phyloP scores from a whole-genome alignment of 1,140 invertebrate species.

The Sinella curviseta region DNA sequence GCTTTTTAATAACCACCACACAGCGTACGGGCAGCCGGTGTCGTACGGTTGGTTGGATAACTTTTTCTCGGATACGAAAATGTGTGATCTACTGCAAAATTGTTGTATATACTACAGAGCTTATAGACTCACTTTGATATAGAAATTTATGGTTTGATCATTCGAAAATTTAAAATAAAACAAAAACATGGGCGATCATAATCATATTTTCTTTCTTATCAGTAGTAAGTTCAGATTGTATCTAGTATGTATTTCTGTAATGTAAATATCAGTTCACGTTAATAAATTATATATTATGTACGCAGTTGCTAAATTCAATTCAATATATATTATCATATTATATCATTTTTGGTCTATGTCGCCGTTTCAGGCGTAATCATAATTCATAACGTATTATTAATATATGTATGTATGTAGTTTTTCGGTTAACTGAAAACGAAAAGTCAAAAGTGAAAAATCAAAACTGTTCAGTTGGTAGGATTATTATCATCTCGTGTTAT shows the following conservation, averaged over 20 bases:
- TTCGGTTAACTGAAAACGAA: not conserved
- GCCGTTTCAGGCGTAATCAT: no score
- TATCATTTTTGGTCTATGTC: not conserved
- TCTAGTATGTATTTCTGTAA: not conserved
- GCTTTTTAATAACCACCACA: not conserved
- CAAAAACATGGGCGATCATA: not conserved
- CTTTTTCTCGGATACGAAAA: no score
- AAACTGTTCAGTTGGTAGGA: no score
- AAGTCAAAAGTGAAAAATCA: not conserved
- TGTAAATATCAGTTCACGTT: constrained; percentile 6
- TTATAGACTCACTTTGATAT: no score
- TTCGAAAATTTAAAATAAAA: no score
- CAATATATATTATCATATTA: not conserved
- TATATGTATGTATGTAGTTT: not conserved
- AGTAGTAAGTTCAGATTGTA: constrained; percentile 21
- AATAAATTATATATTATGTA: not conserved
- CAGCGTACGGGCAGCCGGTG: not conserved
- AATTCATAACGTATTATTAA: no score
- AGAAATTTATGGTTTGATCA: no score
- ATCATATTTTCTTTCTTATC: not conserved
- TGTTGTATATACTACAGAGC: no score
- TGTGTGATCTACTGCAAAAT: no score
- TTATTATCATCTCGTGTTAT: not conserved
- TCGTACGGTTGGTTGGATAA: not conserved
- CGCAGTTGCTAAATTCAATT: no score